These are phyloP conservation scores for Pholis gunnellus DNA, from an alignment of 2,113 vertebrate species.

Conservation along the genomic window DNA sequence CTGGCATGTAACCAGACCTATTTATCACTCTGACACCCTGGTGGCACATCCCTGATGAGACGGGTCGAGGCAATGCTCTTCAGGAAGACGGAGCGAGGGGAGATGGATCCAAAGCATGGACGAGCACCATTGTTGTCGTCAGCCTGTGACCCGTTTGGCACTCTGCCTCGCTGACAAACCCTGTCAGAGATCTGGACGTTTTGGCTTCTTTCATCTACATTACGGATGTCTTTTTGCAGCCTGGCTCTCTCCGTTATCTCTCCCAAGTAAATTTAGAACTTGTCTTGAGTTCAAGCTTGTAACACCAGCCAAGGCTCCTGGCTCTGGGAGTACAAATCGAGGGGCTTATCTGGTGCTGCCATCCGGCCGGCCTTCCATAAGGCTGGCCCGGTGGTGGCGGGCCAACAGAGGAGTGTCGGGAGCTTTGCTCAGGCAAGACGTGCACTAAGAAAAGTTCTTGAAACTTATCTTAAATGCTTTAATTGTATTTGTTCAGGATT, in stretches of 20 bases:
- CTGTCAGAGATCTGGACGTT: constrained; percentile 52
- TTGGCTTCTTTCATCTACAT: constrained; percentile 60
- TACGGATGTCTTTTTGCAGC: constrained; percentile 62
- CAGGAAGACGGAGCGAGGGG: constrained; percentile 43
- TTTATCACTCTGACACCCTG: constrained; percentile 70
- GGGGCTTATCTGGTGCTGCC: constrained; percentile 62
- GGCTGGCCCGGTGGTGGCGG: constrained; percentile 12
- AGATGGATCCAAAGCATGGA: constrained; percentile 47
- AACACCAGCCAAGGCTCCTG: constrained; percentile 39
- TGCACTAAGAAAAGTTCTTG: constrained; percentile 1
- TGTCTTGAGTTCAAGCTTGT: constrained; percentile 61
- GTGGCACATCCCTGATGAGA: constrained; percentile 64
- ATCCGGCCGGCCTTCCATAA: constrained; percentile 37
- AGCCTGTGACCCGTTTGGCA: constrained; percentile 52
- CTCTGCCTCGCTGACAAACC: constrained; percentile 25
- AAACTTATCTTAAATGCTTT: constrained; percentile 17
- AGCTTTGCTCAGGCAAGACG: background rate
- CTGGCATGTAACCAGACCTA: constrained; percentile 61
- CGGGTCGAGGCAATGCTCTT: constrained; percentile 41
- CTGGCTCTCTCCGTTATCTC: constrained; percentile 31
- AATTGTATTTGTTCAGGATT: constrained; percentile 32
- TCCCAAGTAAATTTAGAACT: constrained; percentile 65
- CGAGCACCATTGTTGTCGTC: constrained; percentile 51
- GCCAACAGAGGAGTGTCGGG: constrained; percentile 20
- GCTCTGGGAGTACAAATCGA: constrained; percentile 57